Conservation (phyloP, 2,888 invertebrate species). For the Papilio demoleus region DNA sequence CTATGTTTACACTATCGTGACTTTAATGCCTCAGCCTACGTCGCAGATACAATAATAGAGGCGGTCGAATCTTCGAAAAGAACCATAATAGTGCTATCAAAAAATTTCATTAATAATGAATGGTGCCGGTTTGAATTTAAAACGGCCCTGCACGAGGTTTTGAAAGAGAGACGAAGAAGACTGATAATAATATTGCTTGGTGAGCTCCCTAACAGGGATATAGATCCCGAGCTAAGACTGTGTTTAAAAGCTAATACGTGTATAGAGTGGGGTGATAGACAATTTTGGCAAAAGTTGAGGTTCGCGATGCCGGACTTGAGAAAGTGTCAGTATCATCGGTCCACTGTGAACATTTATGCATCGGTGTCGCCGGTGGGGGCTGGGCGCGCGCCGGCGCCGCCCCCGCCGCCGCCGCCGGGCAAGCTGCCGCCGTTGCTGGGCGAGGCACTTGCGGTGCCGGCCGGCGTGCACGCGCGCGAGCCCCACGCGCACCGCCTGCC, state of each 20-base stretch:
- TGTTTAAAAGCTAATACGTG: conserved; percentile 96
- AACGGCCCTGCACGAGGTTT: conserved; percentile 94
- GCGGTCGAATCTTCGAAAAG: conserved; percentile 95
- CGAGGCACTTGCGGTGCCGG: conserved; percentile 68
- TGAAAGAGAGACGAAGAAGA: conserved; percentile 92
- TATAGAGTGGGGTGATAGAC: conserved; percentile 96
- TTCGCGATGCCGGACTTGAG: conserved; percentile 94
- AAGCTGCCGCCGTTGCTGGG: conserved; percentile 85
- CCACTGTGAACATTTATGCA: conserved; percentile 89
- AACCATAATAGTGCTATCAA: conserved; percentile 94
- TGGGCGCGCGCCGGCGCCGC: conserved; percentile 84
- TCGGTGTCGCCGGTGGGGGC: conserved; percentile 84
- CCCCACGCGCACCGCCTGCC: conserved; percentile 82
- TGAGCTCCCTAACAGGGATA: conserved; percentile 93
- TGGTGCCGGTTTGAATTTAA: conserved; percentile 98
- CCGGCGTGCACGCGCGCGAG: conserved; percentile 73
- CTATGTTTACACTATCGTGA: conserved; percentile 96
- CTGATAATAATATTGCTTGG: conserved; percentile 95
- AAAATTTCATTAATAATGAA: conserved; percentile 96
- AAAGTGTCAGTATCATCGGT: conserved; percentile 86
- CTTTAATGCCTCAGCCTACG: conserved; percentile 93
- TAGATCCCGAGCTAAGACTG: conserved; percentile 94
- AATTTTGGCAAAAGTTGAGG: conserved; percentile 98
- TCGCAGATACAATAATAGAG: conserved; percentile 96
- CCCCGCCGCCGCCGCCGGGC: conserved; percentile 84